Evolutionary conservation across 2,888 invertebrate genomes (phyloP).

Genomic region (Octonoba sinensis): DNA sequence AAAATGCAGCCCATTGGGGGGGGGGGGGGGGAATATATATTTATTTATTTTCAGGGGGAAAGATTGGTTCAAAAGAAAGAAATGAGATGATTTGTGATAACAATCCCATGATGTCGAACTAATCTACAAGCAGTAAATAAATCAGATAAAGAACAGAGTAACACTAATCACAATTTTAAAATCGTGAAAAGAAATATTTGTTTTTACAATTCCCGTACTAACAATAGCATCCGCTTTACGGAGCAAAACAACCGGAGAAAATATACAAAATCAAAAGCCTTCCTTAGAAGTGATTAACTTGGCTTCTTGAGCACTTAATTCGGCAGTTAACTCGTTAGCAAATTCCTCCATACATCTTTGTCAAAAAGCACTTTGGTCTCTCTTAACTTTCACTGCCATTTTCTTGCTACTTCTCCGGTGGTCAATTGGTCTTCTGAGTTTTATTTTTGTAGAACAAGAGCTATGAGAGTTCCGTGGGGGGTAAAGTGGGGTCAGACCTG

Average conservation of each 20-base stretch:
- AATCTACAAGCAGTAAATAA: no score
- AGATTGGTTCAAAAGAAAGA: no score
- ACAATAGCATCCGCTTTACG: neutral
- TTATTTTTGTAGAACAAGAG: neutral
- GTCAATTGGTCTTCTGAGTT: constrained; percentile 8
- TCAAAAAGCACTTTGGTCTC: constrained; percentile 39
- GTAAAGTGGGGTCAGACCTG: neutral
- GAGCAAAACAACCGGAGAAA: neutral
- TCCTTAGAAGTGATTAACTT: constrained; percentile 19
- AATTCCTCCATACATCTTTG: constrained; percentile 43
- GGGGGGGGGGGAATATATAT: no score
- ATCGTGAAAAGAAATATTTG: no score
- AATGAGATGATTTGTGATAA: no score
- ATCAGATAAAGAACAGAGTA: no score
- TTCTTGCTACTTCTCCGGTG: constrained; percentile 15
- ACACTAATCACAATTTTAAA: no score
- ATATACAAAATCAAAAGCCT: neutral
- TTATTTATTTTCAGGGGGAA: no score
- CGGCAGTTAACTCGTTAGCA: constrained; percentile 48
- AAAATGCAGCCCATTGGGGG: no score
- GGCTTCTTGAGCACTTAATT: constrained; percentile 54
- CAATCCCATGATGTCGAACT: no score
- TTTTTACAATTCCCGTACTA: neutral
- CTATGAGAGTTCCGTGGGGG: constrained; percentile 5
- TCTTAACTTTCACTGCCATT: constrained; percentile 31